Conservation (phyloP, 2,797 vertebrate species). For the Chelon auratus region DNA sequence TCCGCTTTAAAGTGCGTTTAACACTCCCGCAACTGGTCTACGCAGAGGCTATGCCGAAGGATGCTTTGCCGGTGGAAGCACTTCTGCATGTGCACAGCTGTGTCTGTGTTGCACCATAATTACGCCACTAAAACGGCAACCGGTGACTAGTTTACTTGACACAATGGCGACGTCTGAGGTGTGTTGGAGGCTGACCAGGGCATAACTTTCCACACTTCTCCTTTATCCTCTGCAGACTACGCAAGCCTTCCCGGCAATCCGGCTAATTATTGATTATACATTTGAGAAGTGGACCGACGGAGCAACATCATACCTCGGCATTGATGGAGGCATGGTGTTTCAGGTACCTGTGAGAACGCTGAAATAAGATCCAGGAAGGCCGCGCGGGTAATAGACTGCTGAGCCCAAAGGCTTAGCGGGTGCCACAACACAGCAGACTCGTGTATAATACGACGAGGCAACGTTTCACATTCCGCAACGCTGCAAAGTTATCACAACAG, state of each 20-base stretch:
- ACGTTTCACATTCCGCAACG: conserved; percentile 23
- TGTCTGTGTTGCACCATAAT: no score
- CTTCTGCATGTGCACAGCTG: no score
- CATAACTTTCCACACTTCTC: no score
- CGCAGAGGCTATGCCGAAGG: no score
- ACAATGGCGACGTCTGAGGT: no score
- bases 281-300: neutral
- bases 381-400: neutral
- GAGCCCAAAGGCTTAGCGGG: conserved; percentile 17
- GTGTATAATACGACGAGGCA: conserved; percentile 1
- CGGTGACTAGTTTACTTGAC: no score
- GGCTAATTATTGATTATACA: neutral
- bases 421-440: conserved; percentile 18
- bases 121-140: no score
- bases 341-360: neutral
- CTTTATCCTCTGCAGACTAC: neutral
- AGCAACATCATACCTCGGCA: neutral
- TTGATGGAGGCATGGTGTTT: neutral
- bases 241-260: neutral
- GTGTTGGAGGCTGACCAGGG: no score
- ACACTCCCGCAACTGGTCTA: no score
- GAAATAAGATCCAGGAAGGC: neutral
- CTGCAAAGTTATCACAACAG: neutral
- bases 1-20: no score
- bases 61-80: no score